phyloP scores from a whole-genome alignment of 2,113 vertebrate species.

The Rhodinocichla rosea region DNA sequence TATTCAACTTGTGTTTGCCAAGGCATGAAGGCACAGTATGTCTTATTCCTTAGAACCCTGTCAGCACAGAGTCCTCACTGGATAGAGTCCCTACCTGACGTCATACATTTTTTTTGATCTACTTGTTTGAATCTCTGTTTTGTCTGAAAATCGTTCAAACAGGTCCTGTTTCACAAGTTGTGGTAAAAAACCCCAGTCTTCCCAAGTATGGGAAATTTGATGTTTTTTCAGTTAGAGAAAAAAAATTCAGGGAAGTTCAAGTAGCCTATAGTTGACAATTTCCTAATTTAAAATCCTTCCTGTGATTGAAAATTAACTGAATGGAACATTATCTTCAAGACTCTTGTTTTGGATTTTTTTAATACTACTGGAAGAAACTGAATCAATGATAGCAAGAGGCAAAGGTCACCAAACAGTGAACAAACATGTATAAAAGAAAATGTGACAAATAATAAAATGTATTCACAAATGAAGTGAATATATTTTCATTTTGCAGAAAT shows the following conservation, averaged over 20 bases:
- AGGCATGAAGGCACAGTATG: background rate
- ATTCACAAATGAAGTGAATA: background rate
- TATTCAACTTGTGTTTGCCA: background rate
- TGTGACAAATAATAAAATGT: background rate
- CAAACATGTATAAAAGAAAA: background rate
- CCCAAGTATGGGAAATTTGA: background rate
- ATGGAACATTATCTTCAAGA: background rate
- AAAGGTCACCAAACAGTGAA: background rate
- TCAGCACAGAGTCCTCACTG: background rate
- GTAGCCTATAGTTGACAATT: background rate
- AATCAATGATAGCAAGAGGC: background rate
- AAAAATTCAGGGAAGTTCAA: background rate
- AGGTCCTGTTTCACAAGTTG: background rate
- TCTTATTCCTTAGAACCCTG: background rate
- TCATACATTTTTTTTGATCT: background rate
- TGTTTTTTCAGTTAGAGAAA: background rate
- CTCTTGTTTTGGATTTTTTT: rapidly evolving
- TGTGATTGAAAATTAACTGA: background rate
- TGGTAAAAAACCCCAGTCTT: background rate
- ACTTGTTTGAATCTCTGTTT: background rate
- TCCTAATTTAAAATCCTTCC: background rate
- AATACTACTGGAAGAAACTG: background rate
- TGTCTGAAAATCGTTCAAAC: background rate
- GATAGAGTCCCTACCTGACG: background rate
- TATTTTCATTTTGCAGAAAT: background rate